Evolutionary conservation across 2,888 invertebrate genomes (phyloP), one percentile per base, ranked within the genome.

Genomic region (Dorcus hopei): DNA sequence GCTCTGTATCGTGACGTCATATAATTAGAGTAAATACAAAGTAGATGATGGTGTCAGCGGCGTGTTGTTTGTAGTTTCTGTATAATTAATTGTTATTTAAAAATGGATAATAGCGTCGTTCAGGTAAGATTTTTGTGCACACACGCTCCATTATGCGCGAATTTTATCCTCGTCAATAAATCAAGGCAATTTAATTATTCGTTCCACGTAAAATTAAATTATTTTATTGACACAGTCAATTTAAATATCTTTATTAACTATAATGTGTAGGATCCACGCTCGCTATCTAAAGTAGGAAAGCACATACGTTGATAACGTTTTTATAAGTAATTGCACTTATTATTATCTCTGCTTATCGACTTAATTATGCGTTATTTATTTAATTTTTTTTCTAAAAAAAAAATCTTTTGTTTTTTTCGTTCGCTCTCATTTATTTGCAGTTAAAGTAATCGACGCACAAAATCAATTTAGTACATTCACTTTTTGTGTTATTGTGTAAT

Each of bases 11-110:
- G 82, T 85, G 85, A 85, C 84, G 85, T 85, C 85, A 85, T 80
- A 82, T 84, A 84, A 84, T 85, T 85, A 84, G 84, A 84, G 85
- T 84, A 84, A 84, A 84, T 84, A 84, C 84, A 84, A 84, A 84
- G 84, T 85, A 83, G 83, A 84, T 82, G 80, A 80, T 81, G 82
- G 82, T 83, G 82, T 81, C 81, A 81, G 83, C 82, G 82, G 83
- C 82, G 83, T 83, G 83, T 81, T 80, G 79, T 81, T 74, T 73
- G 71, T 74, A 62, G 70, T 65, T 58, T 62, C 58, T 67, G 70
- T 72, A 72, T 74, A 74, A 74, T 75, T 73, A 73, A 72, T 71
- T 70, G 67, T 66, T 67, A 68, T 68, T 68, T 69, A 76, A 77
- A 77, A 73, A 80, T 80, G 80, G 79, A 79, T 76, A 78, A 77